Evolutionary conservation across 1,140 invertebrate genomes (phyloP).

Genomic region (Frieseomelitta varia): DNA sequence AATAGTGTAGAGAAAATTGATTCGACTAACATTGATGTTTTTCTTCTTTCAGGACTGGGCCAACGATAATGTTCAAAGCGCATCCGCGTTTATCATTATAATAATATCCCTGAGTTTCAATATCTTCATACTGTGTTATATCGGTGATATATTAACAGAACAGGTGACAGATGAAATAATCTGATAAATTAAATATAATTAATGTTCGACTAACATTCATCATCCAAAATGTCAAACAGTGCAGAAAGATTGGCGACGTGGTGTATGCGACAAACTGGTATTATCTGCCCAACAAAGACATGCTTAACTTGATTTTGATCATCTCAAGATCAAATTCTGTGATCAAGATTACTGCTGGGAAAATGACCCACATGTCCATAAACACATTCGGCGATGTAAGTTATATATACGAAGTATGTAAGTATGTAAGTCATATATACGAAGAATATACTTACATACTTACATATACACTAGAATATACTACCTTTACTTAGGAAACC

Average conservation of each 20-base stretch:
- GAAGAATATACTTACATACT: too few relatives aligned
- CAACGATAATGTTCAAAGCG: slow-evolving; percentile 24
- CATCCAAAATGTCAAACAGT: background rate
- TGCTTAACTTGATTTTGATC: slow-evolving; percentile 60
- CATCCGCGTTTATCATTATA: slow-evolving; percentile 40
- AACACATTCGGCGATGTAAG: slow-evolving; percentile 67
- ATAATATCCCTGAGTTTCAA: slow-evolving; percentile 58
- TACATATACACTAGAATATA: background rate
- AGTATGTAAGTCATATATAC: too few relatives aligned
- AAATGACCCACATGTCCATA: slow-evolving; percentile 62
- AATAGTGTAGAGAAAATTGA: background rate
- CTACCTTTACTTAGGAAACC: too few relatives aligned
- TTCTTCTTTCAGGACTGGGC: slow-evolving; percentile 63
- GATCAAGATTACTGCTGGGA: slow-evolving; percentile 67
- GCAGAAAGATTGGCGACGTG: slow-evolving; percentile 52
- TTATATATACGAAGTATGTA: too few relatives aligned
- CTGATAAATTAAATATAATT: background rate
- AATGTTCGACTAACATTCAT: too few relatives aligned
- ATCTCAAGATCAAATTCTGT: slow-evolving; percentile 61
- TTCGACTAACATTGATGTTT: background rate
- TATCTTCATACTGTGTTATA: slow-evolving; percentile 71
- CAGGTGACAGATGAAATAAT: slow-evolving; percentile 52
- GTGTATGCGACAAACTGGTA: slow-evolving; percentile 69
- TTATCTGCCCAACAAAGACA: slow-evolving; percentile 49
- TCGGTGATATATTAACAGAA: slow-evolving; percentile 63